phyloP scores from a whole-genome alignment of 1,140 invertebrate species.

The Bemisia tabaci region DNA sequence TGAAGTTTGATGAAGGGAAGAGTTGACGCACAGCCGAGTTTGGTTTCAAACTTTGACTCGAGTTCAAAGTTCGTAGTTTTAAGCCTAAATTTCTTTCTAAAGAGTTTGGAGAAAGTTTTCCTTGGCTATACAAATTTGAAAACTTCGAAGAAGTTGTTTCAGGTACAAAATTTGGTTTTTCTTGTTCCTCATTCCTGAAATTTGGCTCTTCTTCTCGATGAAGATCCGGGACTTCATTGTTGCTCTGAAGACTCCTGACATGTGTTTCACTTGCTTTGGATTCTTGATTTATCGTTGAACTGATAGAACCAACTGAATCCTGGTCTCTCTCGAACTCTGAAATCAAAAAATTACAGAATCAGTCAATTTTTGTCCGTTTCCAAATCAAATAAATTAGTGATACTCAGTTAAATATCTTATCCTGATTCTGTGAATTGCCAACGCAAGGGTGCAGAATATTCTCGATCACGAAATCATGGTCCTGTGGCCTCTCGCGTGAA shows the following conservation, averaged over 20 bases:
- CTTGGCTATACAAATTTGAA: neutral
- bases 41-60: slow-evolving; percentile 35
- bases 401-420: no score
- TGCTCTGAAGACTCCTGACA: neutral
- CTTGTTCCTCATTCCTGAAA: neutral
- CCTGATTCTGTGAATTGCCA: no score
- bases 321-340: neutral
- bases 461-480: no score
- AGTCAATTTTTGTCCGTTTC: no score
- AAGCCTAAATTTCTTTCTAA: neutral
- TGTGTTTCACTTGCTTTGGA: neutral
- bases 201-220: neutral
- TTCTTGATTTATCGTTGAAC: neutral
- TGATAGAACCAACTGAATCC: neutral
- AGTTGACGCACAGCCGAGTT: slow-evolving; percentile 60
- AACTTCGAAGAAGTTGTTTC: slow-evolving; percentile 5
- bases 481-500: no score
- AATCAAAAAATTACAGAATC: no score
- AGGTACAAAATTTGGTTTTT: slow-evolving; percentile 5
- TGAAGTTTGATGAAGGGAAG: slow-evolving; percentile 43
- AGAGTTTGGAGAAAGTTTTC: slow-evolving; percentile 28
- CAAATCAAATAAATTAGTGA: no score
- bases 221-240: neutral
- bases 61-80: neutral
- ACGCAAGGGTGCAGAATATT: no score